Evolutionary conservation across 2,797 vertebrate genomes (phyloP), one percentile per base, ranked within the genome.

Genomic region (Remorina albescens): DNA sequence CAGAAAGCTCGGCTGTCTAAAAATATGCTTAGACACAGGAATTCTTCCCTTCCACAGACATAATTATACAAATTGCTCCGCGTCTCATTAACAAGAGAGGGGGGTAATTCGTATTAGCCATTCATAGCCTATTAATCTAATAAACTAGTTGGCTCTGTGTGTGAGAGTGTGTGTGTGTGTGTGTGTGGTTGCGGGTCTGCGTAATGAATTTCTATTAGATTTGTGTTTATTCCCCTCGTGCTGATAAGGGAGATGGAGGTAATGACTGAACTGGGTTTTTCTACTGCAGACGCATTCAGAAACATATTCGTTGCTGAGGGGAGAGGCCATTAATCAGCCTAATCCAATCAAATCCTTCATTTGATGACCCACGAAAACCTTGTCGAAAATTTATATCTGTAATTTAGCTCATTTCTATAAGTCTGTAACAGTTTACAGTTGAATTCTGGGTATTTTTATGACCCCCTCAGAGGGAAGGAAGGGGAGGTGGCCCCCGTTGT

Each of bases 191-290:
- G 61, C 82, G 80, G 85, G 88, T 88, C 70, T 83, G 86, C 73
- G 83, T 92, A 91, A 95, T 94, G 88, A 95, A 93, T 95, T 96
- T 95, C 93, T 95, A 93, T 95, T 95, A 92, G 89, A 95, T 94
- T 94, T 95, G 93, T 90, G 94, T 94, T 95, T 96, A 95, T 95
- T 95, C 93, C 94, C 91, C 90, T 87, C 78, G 89, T 95, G 91
- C 92, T 95, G 94, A 95, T 95, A 95, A 94, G 94, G 84, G 83
- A 93, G 93, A 87, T 86, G 82, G 71, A 92, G 90, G 71, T 95
- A 95, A 94, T 92, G 89, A 92, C 89, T 87, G 86, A 82, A 90
- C 93, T 92, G 93, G 86, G 83, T 90, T 89, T 78, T 87, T 87
- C 82, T 93, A 92, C 92, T 92, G 86, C 93, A 93, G 93, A 88